A percentile compares a stretch with the other conserved stretches of the same genome.
phyloP scores from a whole-genome alignment of 2,888 invertebrate genomes.

The Dynastes grantii region DNA sequence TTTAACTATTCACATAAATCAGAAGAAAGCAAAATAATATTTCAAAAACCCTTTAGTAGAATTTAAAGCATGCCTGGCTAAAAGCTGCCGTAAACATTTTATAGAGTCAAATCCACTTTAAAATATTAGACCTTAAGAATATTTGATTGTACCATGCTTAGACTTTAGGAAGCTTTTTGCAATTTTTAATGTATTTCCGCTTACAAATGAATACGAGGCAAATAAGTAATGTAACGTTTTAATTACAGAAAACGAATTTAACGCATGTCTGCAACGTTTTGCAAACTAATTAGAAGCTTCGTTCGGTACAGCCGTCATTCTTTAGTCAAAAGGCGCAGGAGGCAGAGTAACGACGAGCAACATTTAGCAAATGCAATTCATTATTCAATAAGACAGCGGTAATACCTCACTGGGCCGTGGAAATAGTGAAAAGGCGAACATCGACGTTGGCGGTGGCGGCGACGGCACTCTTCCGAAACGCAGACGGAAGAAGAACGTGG shows the following conservation, averaged over 20 bases:
- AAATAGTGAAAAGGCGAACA: conserved; percentile 55
- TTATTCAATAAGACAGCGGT: conserved; percentile 64
- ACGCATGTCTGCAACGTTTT: conserved; percentile 11
- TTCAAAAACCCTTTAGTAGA: too few relatives aligned
- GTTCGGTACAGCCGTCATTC: background rate
- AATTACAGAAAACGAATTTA: conserved; percentile 16
- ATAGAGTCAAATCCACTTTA: too few relatives aligned
- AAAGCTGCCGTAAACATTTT: too few relatives aligned
- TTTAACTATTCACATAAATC: too few relatives aligned
- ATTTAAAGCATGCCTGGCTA: too few relatives aligned
- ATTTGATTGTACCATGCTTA: too few relatives aligned
- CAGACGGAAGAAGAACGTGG: conserved; percentile 34
- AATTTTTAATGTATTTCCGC: background rate
- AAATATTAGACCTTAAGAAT: too few relatives aligned
- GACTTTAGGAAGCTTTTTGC: too few relatives aligned
- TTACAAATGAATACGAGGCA: background rate
- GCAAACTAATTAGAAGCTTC: conserved; percentile 32
- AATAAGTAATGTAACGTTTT: conserved; percentile 10
- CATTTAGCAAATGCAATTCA: conserved; percentile 63
- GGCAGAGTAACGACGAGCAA: conserved; percentile 56
- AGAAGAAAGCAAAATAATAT: too few relatives aligned
- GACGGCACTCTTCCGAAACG: conserved; percentile 40
- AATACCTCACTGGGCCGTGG: conserved; percentile 61
- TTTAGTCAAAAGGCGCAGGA: conserved; percentile 36
- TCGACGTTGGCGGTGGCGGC: conserved; percentile 38